Evolutionary conservation across 2,888 invertebrate species (phyloP).

Genomic region (Campaea margaritaria): DNA sequence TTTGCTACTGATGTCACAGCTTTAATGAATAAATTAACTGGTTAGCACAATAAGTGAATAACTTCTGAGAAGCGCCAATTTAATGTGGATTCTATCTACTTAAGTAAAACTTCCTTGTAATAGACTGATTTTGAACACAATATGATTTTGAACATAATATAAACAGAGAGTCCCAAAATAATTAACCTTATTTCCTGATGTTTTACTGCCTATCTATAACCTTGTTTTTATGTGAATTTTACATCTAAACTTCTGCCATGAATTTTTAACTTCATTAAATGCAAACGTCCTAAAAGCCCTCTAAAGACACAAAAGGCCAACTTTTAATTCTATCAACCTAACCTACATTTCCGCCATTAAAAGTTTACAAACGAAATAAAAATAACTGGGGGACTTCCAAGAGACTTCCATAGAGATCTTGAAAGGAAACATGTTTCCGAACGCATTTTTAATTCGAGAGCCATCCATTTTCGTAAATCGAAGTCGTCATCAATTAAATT

Average conservation of each 20-base stretch:
- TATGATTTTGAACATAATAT: too few relatives aligned
- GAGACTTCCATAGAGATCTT: slow-evolving; percentile 15
- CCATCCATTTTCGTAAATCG: slow-evolving; percentile 79
- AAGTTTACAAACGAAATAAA: slow-evolving; percentile 30
- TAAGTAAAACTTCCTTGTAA: too few relatives aligned
- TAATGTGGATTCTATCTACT: too few relatives aligned
- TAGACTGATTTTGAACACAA: too few relatives aligned
- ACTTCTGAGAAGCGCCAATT: too few relatives aligned
- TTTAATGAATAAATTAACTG: too few relatives aligned
- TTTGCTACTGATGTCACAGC: too few relatives aligned
- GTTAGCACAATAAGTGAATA: too few relatives aligned
- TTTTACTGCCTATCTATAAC: too few relatives aligned
- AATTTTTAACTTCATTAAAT: not conserved
- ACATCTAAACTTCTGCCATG: not conserved
- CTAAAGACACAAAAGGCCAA: slow-evolving; percentile 11
- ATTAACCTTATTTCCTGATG: too few relatives aligned
- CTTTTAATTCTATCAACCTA: slow-evolving; percentile 24
- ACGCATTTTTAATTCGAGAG: slow-evolving; percentile 56
- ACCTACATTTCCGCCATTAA: slow-evolving; percentile 34
- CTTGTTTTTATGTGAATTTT: not conserved
- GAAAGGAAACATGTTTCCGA: slow-evolving; percentile 38
- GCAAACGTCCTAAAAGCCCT: not conserved
- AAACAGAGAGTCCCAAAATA: too few relatives aligned
- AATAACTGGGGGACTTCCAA: slow-evolving; percentile 8
- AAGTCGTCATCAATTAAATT: slow-evolving; percentile 84